Evolutionary conservation across 2,113 vertebrate species (phyloP).

Genomic region (Psephotus haematonotus): DNA sequence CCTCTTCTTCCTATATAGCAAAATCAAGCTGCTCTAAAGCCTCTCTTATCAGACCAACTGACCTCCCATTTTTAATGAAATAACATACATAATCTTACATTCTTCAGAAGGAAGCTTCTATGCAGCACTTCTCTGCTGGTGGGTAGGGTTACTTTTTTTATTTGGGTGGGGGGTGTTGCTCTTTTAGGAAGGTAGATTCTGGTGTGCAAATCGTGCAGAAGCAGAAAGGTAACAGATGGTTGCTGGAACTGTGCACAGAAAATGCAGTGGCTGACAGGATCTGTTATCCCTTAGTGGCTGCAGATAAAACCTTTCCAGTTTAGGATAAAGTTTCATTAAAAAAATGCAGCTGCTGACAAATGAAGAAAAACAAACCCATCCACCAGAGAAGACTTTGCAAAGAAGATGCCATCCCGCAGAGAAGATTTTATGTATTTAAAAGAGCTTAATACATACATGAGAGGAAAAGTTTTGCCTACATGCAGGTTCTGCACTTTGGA

Average conservation of each 20-base stretch:
- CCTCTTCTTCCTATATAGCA: background rate
- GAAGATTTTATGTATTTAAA: background rate
- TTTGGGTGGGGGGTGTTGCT: background rate
- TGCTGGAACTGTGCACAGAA: background rate
- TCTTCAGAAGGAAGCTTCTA: background rate
- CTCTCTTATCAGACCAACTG: background rate
- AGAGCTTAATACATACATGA: background rate
- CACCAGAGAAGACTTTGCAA: background rate
- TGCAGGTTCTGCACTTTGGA: background rate
- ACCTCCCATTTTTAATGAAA: background rate
- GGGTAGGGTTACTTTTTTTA: background rate
- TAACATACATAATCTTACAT: background rate
- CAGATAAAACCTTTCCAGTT: slow-evolving; percentile 12
- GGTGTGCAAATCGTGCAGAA: background rate
- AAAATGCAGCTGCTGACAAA: slow-evolving; percentile 7
- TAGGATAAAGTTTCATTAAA: background rate
- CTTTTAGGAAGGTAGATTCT: background rate
- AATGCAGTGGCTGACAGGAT: background rate
- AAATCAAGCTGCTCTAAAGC: background rate
- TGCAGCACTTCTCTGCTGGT: background rate
- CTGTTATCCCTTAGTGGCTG: background rate
- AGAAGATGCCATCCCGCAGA: background rate
- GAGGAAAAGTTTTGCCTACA: background rate
- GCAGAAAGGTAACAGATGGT: background rate
- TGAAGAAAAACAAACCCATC: background rate